Conservation (phyloP, 2,797 vertebrate species). For the Centroberyx gerrardi region DNA sequence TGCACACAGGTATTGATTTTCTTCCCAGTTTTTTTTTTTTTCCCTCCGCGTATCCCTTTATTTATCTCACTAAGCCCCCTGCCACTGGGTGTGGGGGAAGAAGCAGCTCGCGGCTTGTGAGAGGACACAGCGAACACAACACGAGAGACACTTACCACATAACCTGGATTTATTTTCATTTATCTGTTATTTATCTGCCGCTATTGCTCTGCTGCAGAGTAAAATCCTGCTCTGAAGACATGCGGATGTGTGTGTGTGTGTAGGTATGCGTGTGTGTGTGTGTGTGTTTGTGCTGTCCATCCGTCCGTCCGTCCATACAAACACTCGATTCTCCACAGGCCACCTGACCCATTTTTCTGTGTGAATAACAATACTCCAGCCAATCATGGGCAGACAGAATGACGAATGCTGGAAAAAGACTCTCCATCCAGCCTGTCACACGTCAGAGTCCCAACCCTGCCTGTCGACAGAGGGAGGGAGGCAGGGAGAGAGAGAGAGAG, state of each 20-base stretch:
- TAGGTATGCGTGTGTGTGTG: constrained; percentile 34
- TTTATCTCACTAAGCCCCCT: constrained; percentile 84
- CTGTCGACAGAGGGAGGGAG: constrained; percentile 72
- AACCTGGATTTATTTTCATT: constrained; percentile 68
- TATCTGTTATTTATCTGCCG: constrained; percentile 71
- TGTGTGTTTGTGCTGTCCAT: constrained; percentile 44
- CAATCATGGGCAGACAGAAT: constrained; percentile 76
- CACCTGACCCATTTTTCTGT: constrained; percentile 85
- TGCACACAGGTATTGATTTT: constrained; percentile 95
- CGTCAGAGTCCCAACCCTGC: constrained; percentile 74
- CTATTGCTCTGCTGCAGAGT: constrained; percentile 52
- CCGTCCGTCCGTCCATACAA: constrained; percentile 70
- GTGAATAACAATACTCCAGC: constrained; percentile 80
- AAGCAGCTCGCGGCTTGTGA: constrained; percentile 60
- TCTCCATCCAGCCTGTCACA: constrained; percentile 72
- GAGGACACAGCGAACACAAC: constrained; percentile 62
- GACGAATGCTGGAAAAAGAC: constrained; percentile 70
- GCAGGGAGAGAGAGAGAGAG: constrained; percentile 37
- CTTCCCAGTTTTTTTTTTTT: constrained; percentile 60
- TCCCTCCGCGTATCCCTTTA: constrained; percentile 75
- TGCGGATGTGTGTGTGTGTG: constrained; percentile 53
- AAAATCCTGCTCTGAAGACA: constrained; percentile 51
- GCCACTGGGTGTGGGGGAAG: constrained; percentile 68
- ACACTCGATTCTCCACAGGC: constrained; percentile 78
- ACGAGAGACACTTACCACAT: constrained; percentile 47